Evolutionary conservation across 2,888 invertebrate species (phyloP), one percentile per base, ranked within the genome.

Genomic region (Alviniconcha strummeri): DNA sequence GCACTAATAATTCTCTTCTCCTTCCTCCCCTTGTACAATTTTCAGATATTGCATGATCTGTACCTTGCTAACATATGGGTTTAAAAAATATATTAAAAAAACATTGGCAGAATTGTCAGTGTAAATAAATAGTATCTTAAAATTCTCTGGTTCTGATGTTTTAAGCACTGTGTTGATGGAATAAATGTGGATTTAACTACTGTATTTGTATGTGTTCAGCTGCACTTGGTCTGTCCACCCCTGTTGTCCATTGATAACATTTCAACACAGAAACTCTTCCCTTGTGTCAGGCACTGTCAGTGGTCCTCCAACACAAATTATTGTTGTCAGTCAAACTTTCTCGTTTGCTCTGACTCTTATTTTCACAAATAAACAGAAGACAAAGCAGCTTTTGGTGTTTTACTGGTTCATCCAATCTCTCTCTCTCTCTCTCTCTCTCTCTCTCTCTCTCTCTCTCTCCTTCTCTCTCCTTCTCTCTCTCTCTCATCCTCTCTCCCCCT

Each of bases 351-450:
- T 64, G 60, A 64, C 60, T 64, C 17, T 64, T 82, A 82, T 82
- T 82, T 82, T 82, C 82, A 82, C 82, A 82, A 82, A 82, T 75
- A 75, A 82, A 82, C 74, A 82, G 76, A 82, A 76, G 77, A n/a
- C 9, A 78, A 78, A 78, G 78, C 15, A 5, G 75, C 55, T 75
- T 75, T 75, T 55, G 11, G 52, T 52, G 17, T 75, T 75, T 75
- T 15, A 54, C 60, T 8, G 13, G 60, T 60, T 60, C 13, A 60
- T 60, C 9, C 13, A 13, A 52, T 11, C 17, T 15, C 15, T 36
- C 11, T 75, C 75, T 75, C 75, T 75, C 55, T 54, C 52, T 36
- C 5, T 75, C 11, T 54, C 75, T 75, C 52, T 75, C 15, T 75
- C 52, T 55, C 75, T 75, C 55, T 75, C 75, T 75, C 75, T 75